Evolutionary conservation across 2,113 vertebrate species (phyloP).

Genomic region (Neolamprologus sp.): DNA sequence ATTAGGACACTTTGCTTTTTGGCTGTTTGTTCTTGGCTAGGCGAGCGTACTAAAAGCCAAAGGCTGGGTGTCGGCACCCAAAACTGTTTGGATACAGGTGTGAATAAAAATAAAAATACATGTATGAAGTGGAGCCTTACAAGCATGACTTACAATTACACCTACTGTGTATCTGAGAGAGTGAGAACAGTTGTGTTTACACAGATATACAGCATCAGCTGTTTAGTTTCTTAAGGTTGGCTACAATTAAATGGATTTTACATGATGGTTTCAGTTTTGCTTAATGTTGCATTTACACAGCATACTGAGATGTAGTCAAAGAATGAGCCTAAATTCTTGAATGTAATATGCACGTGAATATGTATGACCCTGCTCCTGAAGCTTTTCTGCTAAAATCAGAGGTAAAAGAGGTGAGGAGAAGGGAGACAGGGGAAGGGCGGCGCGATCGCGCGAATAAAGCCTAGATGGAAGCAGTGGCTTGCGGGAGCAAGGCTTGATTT

Average conservation of each 20-base stretch:
- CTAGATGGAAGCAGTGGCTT: slow-evolving; percentile 20
- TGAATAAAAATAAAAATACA: not conserved
- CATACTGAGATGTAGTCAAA: not conserved
- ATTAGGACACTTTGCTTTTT: not conserved
- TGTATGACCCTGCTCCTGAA: not conserved
- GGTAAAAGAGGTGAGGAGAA: not conserved
- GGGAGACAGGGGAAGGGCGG: not conserved
- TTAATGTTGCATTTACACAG: not conserved
- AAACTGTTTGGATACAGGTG: not conserved
- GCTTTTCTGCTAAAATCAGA: not conserved
- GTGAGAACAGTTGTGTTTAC: not conserved
- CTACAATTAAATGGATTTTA: not conserved
- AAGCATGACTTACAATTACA: not conserved
- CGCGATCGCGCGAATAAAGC: not conserved
- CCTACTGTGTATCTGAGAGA: not conserved
- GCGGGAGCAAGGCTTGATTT: slow-evolving; percentile 18
- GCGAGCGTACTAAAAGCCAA: rapidly evolving
- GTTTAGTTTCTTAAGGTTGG: not conserved
- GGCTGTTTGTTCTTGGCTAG: not conserved
- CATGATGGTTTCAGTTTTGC: not conserved
- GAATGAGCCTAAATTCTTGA: not conserved
- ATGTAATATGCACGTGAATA: not conserved
- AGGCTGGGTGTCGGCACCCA: not conserved
- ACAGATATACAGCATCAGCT: not conserved
- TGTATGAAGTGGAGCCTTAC: not conserved